Conservation (phyloP, 1,140 invertebrate species). For the Scaptomyza montana region DNA sequence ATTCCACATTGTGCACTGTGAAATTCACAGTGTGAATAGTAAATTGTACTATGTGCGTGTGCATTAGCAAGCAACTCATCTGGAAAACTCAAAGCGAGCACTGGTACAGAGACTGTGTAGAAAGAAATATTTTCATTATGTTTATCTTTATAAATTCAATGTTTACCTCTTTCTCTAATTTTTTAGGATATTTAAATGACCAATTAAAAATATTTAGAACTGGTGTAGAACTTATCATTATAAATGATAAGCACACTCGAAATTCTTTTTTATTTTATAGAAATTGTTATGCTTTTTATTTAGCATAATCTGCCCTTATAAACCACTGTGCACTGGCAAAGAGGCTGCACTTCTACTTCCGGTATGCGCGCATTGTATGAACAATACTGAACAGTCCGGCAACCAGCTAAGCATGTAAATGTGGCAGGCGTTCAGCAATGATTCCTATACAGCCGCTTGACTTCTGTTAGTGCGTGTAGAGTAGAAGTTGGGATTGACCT, state of each 20-base stretch:
- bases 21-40: no score
- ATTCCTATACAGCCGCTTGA: constrained; percentile 27
- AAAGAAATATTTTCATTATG: no score
- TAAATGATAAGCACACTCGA: no score
- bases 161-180: no score
- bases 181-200: no score
- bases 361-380: constrained; percentile 18
- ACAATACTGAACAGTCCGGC: constrained; percentile 19
- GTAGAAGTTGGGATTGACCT: neutral
- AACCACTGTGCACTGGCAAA: constrained; percentile 30
- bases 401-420: constrained; percentile 79
- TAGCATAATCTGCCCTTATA: no score
- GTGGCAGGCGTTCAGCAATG: constrained; percentile 56
- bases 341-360: constrained; percentile 39
- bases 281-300: no score
- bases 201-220: no score
- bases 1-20: constrained; percentile 38
- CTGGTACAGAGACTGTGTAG: constrained; percentile 1
- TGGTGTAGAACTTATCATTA: no score
- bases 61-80: constrained; percentile 61
- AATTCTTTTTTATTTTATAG: no score
- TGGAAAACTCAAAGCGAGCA: neutral
- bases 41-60: constrained; percentile 71
- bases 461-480: constrained; percentile 17
- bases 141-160: no score